Evolutionary conservation across 2,888 invertebrate genomes (phyloP), one percentile per base, ranked within the genome.

Genomic region (Noctuana brunneofusca): DNA sequence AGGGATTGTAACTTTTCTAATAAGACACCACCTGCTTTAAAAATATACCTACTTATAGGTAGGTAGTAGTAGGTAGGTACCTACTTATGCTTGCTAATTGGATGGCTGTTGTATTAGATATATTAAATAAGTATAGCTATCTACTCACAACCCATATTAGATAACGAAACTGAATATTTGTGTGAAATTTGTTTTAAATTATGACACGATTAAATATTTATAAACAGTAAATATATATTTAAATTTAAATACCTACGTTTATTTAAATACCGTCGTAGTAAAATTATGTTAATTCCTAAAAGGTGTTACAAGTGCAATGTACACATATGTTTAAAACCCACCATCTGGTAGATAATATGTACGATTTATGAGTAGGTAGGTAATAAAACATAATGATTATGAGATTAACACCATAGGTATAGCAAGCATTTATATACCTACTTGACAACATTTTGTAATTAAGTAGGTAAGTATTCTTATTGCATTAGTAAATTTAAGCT

Each of bases 21-120:
- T 60, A 53, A 60, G 52, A 52, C 14, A 12, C 30, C 57, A 57
- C 57, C 57, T 57, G 57, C 18, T 22, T 48, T 56, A 56, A 46
- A 18, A 46, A 43, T 20, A 43, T 20, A 20, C 11, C 18, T 20
- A 2, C 20, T 38, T 30, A 30, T 53, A 38, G n/a, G 35, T n/a
- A n/a, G n/a, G n/a, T n/a, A n/a, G n/a, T n/a, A n/a, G n/a, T n/a
- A n/a, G n/a, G n/a, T n/a, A n/a, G n/a, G n/a, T n/a, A n/a, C n/a
- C n/a, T n/a, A n/a, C n/a, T n/a, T 22, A 49, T 20, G 43, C 9
- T 43, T 43, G 18, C 6, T 18, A 18, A 20, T 43, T 43, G 20
- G 20, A 3, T 9, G 4, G 16, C 18, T 20, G 18, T 18, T 43
- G 41, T 41, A n/a, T 30, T 46, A 30, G 8, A 5, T 56, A 24